These are phyloP conservation scores for Piezodorus guildinii DNA, from an alignment of 1,140 invertebrate genomes.

Conservation along the genomic window DNA sequence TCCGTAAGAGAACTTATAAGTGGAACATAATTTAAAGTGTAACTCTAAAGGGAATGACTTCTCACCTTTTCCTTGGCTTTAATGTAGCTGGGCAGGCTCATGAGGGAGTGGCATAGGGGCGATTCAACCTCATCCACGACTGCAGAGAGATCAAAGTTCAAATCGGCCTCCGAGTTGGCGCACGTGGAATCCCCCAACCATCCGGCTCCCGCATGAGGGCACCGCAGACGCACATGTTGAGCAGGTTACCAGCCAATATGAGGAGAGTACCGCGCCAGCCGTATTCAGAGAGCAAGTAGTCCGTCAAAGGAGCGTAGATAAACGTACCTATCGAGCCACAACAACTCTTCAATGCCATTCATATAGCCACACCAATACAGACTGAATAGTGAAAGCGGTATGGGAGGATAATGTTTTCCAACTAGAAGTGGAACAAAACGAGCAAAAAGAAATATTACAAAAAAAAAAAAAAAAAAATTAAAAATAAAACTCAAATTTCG, in stretches of 20 bases:
- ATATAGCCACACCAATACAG: not conserved
- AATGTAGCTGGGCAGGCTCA: constrained; percentile 62
- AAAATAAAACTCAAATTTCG: too few relatives aligned
- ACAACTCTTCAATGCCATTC: not conserved
- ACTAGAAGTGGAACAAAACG: too few relatives aligned
- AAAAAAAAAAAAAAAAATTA: too few relatives aligned
- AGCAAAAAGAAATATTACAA: too few relatives aligned
- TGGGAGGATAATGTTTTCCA: too few relatives aligned
- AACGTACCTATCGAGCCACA: constrained; percentile 49
- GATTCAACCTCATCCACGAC: constrained; percentile 32
- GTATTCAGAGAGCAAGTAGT: constrained; percentile 58
- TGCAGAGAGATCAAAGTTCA: not conserved
- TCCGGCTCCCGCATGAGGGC: constrained; percentile 76
- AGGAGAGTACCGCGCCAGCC: constrained; percentile 80
- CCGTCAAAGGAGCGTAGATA: constrained; percentile 70
- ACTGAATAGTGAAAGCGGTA: too few relatives aligned
- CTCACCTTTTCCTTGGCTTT: constrained; percentile 52
- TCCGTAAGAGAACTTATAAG: not conserved
- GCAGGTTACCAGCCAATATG: constrained; percentile 66
- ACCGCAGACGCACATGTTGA: constrained; percentile 82
- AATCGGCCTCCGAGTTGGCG: constrained; percentile 35
- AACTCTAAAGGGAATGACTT: not conserved
- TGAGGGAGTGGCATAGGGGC: constrained; percentile 43
- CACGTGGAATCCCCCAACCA: constrained; percentile 46
- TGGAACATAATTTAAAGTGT: not conserved